Conservation (phyloP, 2,888 invertebrate species). For the Melanchra persicariae region DNA sequence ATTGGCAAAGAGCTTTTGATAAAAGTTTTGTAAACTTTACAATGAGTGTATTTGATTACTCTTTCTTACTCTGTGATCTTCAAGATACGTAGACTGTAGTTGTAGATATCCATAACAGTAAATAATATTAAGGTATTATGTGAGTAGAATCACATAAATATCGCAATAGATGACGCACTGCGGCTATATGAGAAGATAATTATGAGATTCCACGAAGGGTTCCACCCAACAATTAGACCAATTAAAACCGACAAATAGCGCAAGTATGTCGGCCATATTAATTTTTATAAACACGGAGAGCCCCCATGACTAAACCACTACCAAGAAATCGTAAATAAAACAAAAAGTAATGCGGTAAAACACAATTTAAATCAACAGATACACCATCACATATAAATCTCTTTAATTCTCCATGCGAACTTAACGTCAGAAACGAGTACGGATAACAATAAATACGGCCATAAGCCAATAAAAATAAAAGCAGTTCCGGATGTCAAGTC, state of each 20-base stretch:
- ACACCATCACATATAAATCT: conserved; percentile 66
- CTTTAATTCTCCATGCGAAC: conserved; percentile 59
- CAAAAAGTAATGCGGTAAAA: conserved; percentile 64
- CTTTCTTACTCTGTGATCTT: background rate
- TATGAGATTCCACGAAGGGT: conserved; percentile 79
- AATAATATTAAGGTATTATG: conserved; percentile 4
- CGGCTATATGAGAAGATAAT: conserved; percentile 61
- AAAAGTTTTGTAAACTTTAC: background rate
- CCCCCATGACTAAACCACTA: conserved; percentile 67
- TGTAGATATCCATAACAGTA: background rate
- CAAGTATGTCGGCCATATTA: conserved; percentile 68
- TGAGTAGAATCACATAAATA: conserved; percentile 49
- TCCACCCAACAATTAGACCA: conserved; percentile 83
- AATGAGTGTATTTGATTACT: too few relatives aligned
- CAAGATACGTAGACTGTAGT: background rate
- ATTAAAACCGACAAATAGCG: conserved; percentile 79
- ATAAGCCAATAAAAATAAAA: conserved; percentile 76
- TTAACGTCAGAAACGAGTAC: conserved; percentile 69
- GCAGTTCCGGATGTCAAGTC: conserved; percentile 84
- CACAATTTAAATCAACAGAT: conserved; percentile 71
- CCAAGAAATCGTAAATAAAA: conserved; percentile 65
- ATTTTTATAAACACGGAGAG: conserved; percentile 69
- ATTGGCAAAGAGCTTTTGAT: conserved; percentile 9
- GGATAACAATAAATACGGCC: conserved; percentile 72
- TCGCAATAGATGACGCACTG: conserved; percentile 68